Evolutionary conservation across 1,140 invertebrate species (phyloP).

Genomic region (Drosophila repleta): DNA sequence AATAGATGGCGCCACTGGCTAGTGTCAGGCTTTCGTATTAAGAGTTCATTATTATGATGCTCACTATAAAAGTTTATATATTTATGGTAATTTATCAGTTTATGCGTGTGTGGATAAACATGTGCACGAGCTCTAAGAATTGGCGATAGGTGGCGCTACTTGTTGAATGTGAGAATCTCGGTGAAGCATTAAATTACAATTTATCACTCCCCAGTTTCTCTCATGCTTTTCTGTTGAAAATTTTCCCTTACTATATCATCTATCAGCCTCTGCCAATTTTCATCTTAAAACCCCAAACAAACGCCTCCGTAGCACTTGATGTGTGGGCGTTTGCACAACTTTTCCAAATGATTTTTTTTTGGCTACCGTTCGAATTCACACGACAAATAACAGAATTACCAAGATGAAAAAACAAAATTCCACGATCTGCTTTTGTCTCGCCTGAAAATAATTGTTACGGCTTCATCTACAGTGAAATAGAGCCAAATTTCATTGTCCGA

Average conservation of each 20-base stretch:
- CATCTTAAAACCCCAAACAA: conserved; percentile 24
- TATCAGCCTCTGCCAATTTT: conserved; percentile 2
- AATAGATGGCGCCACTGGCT: conserved; percentile 27
- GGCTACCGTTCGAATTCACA: conserved; percentile 51
- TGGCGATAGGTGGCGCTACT: too few species aligned
- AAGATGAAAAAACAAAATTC: conserved; percentile 31
- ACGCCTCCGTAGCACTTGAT: conserved; percentile 46
- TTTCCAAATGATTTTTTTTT: conserved; percentile 53
- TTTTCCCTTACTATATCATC: too few species aligned
- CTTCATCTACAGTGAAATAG: conserved; percentile 36
- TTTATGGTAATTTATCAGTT: too few species aligned
- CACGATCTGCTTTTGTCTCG: conserved; percentile 24
- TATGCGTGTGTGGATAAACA: too few species aligned
- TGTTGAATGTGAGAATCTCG: background rate
- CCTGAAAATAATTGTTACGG: conserved; percentile 39
- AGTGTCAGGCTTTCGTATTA: background rate
- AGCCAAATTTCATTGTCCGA: conserved; percentile 27
- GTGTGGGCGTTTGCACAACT: conserved; percentile 66
- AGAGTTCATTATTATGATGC: too few species aligned
- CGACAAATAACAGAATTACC: conserved; percentile 47
- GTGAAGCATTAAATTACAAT: too few species aligned
- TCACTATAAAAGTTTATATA: too few species aligned
- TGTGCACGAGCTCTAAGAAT: too few species aligned
- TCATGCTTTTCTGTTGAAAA: too few species aligned
- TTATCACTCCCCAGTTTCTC: too few species aligned